Conservation (phyloP, 2,797 vertebrate genomes). For the Clarias fuscus region DNA sequence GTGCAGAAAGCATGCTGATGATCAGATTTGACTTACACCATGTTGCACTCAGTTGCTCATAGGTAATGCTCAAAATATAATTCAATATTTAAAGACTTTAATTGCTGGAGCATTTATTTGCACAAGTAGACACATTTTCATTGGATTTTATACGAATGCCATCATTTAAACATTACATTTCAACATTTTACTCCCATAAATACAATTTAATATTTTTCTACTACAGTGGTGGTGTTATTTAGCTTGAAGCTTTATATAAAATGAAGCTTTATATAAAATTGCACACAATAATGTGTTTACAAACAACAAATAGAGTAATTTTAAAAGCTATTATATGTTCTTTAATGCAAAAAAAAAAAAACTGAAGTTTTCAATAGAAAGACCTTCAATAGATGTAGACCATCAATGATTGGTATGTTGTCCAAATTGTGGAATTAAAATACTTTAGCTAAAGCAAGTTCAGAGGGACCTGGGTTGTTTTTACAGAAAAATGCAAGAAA, state of each 20-base stretch:
- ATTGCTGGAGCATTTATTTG: neutral
- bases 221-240: neutral
- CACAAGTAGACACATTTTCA: neutral
- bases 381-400: neutral
- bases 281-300: neutral
- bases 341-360: slow-evolving; percentile 55
- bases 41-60: neutral
- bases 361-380: neutral
- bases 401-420: slow-evolving; percentile 38
- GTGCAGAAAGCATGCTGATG: neutral
- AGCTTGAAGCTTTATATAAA: no score
- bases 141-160: neutral
- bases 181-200: neutral
- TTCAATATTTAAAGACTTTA: neutral
- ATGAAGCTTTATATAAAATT: neutral
- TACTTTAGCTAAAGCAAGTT: slow-evolving; percentile 46
- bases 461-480: slow-evolving; percentile 5
- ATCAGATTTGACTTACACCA: neutral
- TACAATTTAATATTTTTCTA: neutral
- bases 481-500: neutral
- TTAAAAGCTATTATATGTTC: slow-evolving; percentile 20
- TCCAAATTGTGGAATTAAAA: slow-evolving; percentile 40
- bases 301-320: slow-evolving; percentile 23
- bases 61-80: neutral
- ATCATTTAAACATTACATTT: neutral